phyloP scores from a whole-genome alignment of 1,140 invertebrate species.

The Hyles vespertilio region DNA sequence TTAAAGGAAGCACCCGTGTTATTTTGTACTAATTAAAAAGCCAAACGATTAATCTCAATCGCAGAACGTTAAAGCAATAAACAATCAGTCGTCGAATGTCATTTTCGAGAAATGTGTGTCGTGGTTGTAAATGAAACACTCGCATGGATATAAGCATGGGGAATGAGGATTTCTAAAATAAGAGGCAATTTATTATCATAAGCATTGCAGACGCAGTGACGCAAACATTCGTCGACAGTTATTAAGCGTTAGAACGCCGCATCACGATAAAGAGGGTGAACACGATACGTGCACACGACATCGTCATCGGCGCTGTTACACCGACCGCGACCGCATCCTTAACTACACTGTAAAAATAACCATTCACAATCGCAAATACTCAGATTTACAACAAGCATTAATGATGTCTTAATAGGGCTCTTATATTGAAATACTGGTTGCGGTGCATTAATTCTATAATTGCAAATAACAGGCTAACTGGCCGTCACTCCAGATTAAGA shows the following conservation, averaged over 20 bases:
- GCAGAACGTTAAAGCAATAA: constrained; percentile 33
- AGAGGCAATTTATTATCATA: constrained; percentile 66
- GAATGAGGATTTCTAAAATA: constrained; percentile 71
- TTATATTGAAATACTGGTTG: constrained; percentile 7
- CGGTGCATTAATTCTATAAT: background rate
- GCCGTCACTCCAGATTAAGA: constrained; percentile 17
- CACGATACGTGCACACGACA: constrained; percentile 39
- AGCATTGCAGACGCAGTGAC: constrained; percentile 56
- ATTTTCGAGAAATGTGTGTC: constrained; percentile 53
- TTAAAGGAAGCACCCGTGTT: background rate
- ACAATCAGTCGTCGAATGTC: constrained; percentile 59
- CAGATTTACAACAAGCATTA: constrained; percentile 24
- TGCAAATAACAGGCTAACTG: constrained; percentile 13
- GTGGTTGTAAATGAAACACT: constrained; percentile 51
- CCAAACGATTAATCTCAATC: constrained; percentile 49
- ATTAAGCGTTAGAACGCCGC: constrained; percentile 63
- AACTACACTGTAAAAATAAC: too few relatives aligned
- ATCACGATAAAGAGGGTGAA: constrained; percentile 44
- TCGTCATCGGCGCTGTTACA: constrained; percentile 31
- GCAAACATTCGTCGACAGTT: constrained; percentile 69
- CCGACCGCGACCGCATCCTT: constrained; percentile 27
- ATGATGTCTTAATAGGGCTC: constrained; percentile 21
- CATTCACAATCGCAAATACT: constrained; percentile 18
- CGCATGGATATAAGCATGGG: constrained; percentile 47
- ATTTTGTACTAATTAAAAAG: constrained; percentile 15